Base-by-base conservation (phyloP, 2,113 vertebrate species). In the Dermatemys mawii region DNA sequence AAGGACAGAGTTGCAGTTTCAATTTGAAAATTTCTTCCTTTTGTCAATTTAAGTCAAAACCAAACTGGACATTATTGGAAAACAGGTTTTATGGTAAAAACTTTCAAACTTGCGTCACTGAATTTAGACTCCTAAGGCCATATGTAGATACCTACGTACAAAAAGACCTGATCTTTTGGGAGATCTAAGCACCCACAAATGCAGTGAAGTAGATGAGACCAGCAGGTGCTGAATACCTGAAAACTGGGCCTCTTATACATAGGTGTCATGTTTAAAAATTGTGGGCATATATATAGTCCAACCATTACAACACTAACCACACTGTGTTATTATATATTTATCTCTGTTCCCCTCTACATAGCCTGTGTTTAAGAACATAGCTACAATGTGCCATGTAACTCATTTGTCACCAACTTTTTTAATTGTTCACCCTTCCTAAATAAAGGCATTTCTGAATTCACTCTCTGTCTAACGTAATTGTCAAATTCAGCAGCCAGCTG, bases 321-420 rank as follows among this genome's bases (percentile, higher is more conserved):
- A 73, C 0, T 2, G 41, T 84, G 46, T 63, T 60, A 49, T 80
- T 90, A 70, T 2, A 2, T 46, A 6, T 87, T 96, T 93, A 88
- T 81, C 51, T 96, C 88, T 90, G 73, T n/a, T 90, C 55, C 75
- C 92, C 60, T 35, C 60, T 32, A 63, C 16, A 63, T 35, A n/a
- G 60, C 93, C 86, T 90, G 86, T 96, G 63, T 94, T 96, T 97
- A 95, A 87, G 94, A 93, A 86, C 84, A 96, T 44, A 26, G 70
- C 21, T 44, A 26, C 21, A 26, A 5, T 11, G 87, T 35, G 84
- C 91, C 95, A 93, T 46, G 84, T 96, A 96, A 95, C 91, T 82
- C 92, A 87, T 92, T 93, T 86, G 84, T 95, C 93, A 96, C 90
- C 93, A 95, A 86, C 49, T 92, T 91, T 90, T 95, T 93, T 89